These are phyloP conservation scores for Trididemnum clinides DNA, from an alignment of 23 tunicate genomes.

Conservation along the genomic window DNA sequence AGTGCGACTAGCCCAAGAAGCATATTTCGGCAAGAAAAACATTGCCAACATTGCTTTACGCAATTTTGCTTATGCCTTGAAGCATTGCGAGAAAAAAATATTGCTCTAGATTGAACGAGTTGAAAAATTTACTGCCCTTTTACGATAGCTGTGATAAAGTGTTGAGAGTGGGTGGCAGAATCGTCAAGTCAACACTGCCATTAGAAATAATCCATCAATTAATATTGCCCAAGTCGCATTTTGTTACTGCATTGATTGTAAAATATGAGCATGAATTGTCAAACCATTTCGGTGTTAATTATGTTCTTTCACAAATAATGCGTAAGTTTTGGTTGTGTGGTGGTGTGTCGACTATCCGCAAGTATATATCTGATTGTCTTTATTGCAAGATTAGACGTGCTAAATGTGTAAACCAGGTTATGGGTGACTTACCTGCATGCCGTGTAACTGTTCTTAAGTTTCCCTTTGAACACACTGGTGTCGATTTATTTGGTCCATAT, in stretches of 20 bases:
- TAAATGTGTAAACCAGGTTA: not conserved
- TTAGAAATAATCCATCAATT: constrained; percentile 1
- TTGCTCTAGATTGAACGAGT: not conserved
- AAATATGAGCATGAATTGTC: not conserved
- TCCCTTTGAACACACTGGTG: constrained; percentile 13
- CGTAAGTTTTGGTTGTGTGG: constrained; percentile 18
- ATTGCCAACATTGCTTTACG: not conserved
- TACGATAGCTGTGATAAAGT: not conserved
- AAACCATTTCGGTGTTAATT: constrained; percentile 14
- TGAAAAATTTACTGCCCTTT: constrained; percentile 5
- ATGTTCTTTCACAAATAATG: constrained; percentile 4
- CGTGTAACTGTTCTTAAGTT: constrained; percentile 10
- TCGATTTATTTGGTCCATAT: constrained; percentile 9
- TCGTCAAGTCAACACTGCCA: not conserved
- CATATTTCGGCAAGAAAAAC: not conserved
- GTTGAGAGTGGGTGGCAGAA: constrained; percentile 26
- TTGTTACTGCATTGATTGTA: not conserved
- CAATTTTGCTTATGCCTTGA: not conserved
- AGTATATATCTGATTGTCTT: not conserved
- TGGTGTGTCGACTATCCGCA: not conserved
- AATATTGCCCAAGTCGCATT: not conserved
- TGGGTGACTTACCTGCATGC: constrained; percentile 15
- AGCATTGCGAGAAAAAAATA: not conserved
- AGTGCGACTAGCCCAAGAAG: constrained; percentile 13
- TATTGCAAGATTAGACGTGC: constrained; percentile 25